A percentile compares a stretch with the other conserved stretches of the same genome.
phyloP scores from a whole-genome alignment of 2,113 vertebrate genomes.

The Grallaria varia region DNA sequence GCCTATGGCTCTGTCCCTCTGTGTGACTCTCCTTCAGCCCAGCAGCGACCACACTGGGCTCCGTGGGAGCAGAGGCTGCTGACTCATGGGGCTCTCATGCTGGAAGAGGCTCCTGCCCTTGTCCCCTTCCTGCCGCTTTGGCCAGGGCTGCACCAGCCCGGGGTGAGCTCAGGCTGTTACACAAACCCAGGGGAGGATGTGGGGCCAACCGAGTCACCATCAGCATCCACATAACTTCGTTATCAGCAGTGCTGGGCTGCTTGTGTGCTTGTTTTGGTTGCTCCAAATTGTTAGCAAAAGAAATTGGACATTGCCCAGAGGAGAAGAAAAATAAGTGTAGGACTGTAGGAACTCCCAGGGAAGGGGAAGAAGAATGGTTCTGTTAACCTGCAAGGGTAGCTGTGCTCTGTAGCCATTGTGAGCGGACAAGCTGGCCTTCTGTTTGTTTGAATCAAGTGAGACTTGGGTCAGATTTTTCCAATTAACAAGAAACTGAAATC shows the following conservation, averaged over 20 bases:
- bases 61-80: neutral
- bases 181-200: neutral
- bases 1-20: neutral
- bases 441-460: neutral
- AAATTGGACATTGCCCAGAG: neutral
- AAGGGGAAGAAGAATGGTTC: neutral
- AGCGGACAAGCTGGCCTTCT: neutral
- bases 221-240: neutral
- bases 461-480: neutral
- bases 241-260: neutral
- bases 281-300: neutral
- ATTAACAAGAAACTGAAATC: neutral
- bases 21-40: neutral
- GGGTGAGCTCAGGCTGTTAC: neutral
- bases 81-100: neutral
- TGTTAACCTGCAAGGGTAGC: accelerated
- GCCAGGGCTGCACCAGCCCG: accelerated
- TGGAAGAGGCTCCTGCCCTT: neutral
- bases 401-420: accelerated
- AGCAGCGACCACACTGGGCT: neutral
- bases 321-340: neutral
- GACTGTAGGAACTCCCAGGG: neutral
- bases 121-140: neutral
- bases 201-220: neutral
- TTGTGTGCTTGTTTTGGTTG: neutral